Base-by-base conservation (phyloP, 2,797 vertebrate genomes). In the Alauda arvensis region DNA sequence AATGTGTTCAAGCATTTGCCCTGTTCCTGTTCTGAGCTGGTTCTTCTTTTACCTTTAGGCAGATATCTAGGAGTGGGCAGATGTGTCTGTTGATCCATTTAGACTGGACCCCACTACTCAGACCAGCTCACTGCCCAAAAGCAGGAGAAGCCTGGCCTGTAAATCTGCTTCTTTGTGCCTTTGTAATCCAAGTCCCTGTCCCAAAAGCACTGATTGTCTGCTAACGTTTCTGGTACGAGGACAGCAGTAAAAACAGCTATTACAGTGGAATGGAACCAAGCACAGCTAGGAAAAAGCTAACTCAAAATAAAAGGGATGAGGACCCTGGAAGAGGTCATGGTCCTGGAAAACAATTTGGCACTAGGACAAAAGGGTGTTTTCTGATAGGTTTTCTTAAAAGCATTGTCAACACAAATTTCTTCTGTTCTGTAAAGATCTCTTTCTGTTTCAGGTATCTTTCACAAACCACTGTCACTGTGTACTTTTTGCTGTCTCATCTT, bases 241-340 rank as follows among this genome's bases (percentile, higher is more conserved):
- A 77, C 48, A 63, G 70, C 56, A 57, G 28, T 81, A 31, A 85
- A 72, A 77, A 49, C 13, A 51, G 74, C 77, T 61, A 55, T 92
- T 86, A 65, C 5, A 51, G 68, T 3, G 16, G 78, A 83, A 87
- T 90, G 74, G 79, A 88, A 88, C 6, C 19, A 46, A 67, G 46
- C 6, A 6, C 28, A 74, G 61, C 51, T 70, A 79, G 83, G 68
- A n/a, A 74, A 92, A 61, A 91, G 17, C 77, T 91, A 82, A 93
- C 93, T 89, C 93, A 94, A 93, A 93, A 93, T 93, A 71, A 75
- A 93, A 51, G 24, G 75, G 15, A 49, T 79, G 65, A 68, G 53
- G 24, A 91, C 31, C 14, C 57, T 68, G 19, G 12, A 79, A 93
- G 57, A 61, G 43, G 24, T 77, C 83, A 93, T 65, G 55, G 81